Evolutionary conservation across 2,113 vertebrate genomes (phyloP).

Genomic region (Morone chrysops): DNA sequence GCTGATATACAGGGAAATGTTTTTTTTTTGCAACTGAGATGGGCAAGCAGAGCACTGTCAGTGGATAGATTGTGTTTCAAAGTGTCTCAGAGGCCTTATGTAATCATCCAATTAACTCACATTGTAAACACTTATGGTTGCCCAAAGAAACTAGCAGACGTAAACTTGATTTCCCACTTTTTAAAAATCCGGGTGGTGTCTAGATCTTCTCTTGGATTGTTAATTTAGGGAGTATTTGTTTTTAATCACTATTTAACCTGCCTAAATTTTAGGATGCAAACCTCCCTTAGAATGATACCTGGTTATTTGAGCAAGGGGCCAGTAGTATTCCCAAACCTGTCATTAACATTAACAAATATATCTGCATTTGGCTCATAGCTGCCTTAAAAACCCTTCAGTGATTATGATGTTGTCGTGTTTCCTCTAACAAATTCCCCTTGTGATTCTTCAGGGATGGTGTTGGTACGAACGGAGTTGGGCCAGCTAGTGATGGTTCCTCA

Average conservation of each 20-base stretch:
- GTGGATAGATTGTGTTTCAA: too few species aligned
- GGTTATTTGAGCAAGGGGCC: not conserved
- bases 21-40: not conserved
- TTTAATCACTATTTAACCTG: not conserved
- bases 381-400: not conserved
- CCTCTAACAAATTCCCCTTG: slow-evolving; percentile 24
- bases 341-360: not conserved
- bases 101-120: not conserved
- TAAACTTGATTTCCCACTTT: not conserved
- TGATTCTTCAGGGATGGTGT: slow-evolving; percentile 86
- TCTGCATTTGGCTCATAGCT: slow-evolving; percentile 1
- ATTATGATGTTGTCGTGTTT: not conserved
- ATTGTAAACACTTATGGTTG: not conserved
- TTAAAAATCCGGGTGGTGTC: not conserved
- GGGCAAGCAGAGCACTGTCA: not conserved
- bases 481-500: slow-evolving; percentile 92
- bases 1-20: not conserved
- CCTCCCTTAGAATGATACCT: not conserved
- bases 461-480: slow-evolving; percentile 89
- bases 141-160: slow-evolving; percentile 1
- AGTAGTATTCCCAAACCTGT: not conserved
- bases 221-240: not conserved
- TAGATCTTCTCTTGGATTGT: slow-evolving; percentile 1
- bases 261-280: not conserved
- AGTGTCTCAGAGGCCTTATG: too few species aligned